Evolutionary conservation across 2,888 invertebrate species (phyloP).

Genomic region (Drosophila glabriapex): DNA sequence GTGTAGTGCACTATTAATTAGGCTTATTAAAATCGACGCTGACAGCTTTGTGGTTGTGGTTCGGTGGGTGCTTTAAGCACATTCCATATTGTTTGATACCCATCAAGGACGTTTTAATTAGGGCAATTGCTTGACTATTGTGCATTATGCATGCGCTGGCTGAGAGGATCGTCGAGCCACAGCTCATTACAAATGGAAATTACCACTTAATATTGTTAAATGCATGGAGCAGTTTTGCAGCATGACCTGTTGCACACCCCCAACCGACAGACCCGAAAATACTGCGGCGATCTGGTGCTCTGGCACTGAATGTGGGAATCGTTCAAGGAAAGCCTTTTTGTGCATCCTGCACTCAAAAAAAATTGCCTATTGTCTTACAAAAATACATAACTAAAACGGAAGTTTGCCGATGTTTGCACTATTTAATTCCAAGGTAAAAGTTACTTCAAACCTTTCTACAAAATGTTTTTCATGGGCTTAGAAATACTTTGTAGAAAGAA

Average conservation of each 20-base stretch:
- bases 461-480: not conserved
- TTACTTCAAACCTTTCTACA: not conserved
- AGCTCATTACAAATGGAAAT: conserved; percentile 79
- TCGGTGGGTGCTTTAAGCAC: conserved; percentile 26
- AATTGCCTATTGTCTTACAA: not conserved
- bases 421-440: not conserved
- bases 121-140: conserved; percentile 70
- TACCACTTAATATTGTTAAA: conserved; percentile 72
- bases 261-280: conserved; percentile 16
- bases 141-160: conserved; percentile 61
- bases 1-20: conserved; percentile 67
- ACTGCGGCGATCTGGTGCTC: conserved; percentile 45
- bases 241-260: conserved; percentile 5
- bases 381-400: not conserved
- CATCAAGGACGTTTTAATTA: conserved; percentile 74
- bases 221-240: conserved; percentile 31
- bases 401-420: not conserved
- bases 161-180: conserved; percentile 45
- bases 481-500: not conserved
- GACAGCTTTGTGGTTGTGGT: conserved; percentile 62
- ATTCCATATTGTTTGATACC: conserved; percentile 15
- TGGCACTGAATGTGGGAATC: conserved; percentile 37
- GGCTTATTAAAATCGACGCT: conserved; percentile 72
- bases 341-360: not conserved
- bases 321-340: conserved; percentile 37